These are phyloP conservation scores for Zhengitettix transpicula DNA, from an alignment of 2,888 invertebrate species.

Conservation along the genomic window DNA sequence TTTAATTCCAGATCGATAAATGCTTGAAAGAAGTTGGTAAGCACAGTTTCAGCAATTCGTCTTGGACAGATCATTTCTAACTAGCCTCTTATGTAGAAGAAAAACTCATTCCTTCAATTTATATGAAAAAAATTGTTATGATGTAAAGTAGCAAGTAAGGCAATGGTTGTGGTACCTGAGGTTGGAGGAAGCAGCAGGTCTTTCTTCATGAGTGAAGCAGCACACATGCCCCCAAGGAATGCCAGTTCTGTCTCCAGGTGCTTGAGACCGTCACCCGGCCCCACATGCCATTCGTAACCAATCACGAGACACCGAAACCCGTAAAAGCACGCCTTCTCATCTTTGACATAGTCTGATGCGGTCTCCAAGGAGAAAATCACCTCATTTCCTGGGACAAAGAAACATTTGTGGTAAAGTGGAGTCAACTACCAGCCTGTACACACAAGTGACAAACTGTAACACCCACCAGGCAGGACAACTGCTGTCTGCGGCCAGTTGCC, in stretches of 20 bases:
- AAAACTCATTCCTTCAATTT: no score
- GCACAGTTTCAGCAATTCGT: no score
- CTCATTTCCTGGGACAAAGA: slow-evolving; percentile 54
- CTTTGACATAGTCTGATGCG: slow-evolving; percentile 83
- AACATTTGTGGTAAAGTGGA: not conserved
- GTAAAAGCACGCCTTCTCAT: slow-evolving; percentile 64
- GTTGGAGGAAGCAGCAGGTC: slow-evolving; percentile 50
- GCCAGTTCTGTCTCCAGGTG: slow-evolving; percentile 80
- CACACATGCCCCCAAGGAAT: slow-evolving; percentile 81
- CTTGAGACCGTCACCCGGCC: slow-evolving; percentile 37
- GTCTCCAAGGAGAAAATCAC: slow-evolving; percentile 92
- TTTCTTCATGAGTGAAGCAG: slow-evolving; percentile 73
- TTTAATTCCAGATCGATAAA: no score
- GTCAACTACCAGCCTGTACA: no score
- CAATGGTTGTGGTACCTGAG: slow-evolving; percentile 25
- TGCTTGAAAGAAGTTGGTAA: no score
- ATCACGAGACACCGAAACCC: slow-evolving; percentile 76
- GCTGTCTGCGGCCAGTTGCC: slow-evolving; percentile 77
- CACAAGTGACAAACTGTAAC: not conserved
- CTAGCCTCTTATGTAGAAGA: no score
- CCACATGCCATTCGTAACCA: slow-evolving; percentile 37
- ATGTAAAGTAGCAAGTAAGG: no score
- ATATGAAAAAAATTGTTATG: no score
- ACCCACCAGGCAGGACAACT: slow-evolving; percentile 56
- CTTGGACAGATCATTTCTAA: no score